These are phyloP conservation scores for Typhlichthys eigenmanni DNA, from an alignment of 2,797 vertebrate genomes.

Conservation along the genomic window DNA sequence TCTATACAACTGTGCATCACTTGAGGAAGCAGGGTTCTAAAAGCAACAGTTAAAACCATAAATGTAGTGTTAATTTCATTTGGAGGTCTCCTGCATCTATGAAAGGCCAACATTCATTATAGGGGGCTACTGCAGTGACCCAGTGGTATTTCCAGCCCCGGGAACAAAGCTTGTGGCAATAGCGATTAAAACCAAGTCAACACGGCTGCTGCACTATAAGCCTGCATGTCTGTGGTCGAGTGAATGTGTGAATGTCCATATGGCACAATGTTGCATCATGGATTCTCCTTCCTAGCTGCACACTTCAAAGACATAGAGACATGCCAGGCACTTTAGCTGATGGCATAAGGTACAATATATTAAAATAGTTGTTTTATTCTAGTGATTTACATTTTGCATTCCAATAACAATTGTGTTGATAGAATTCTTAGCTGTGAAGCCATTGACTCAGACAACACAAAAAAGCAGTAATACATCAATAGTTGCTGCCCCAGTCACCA, in stretches of 20 bases:
- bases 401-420: conserved; percentile 1
- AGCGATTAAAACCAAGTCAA: conserved; percentile 41
- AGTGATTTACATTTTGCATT: conserved; percentile 8
- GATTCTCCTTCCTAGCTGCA: conserved; percentile 4
- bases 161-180: conserved; percentile 42
- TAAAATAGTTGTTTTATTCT: conserved; percentile 16
- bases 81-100: conserved; percentile 21
- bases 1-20: too few species aligned
- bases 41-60: conserved; percentile 21
- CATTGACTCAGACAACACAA: too few species aligned
- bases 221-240: conserved; percentile 19
- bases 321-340: conserved; percentile 29
- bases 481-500: too few species aligned
- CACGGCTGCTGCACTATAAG: conserved; percentile 19
- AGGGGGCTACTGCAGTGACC: conserved; percentile 19
- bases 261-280: conserved; percentile 34
- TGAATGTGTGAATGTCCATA: conserved; percentile 46
- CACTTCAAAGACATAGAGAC: conserved; percentile 46
- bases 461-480: too few species aligned
- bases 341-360: too few species aligned
- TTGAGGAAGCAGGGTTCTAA: conserved; percentile 1
- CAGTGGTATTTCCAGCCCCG: conserved; percentile 39
- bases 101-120: conserved; percentile 53
- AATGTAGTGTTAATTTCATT: conserved; percentile 28
- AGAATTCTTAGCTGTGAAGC: background rate